Evolutionary conservation across 2,113 vertebrate genomes (phyloP).

Genomic region (Capreolus pygargus): DNA sequence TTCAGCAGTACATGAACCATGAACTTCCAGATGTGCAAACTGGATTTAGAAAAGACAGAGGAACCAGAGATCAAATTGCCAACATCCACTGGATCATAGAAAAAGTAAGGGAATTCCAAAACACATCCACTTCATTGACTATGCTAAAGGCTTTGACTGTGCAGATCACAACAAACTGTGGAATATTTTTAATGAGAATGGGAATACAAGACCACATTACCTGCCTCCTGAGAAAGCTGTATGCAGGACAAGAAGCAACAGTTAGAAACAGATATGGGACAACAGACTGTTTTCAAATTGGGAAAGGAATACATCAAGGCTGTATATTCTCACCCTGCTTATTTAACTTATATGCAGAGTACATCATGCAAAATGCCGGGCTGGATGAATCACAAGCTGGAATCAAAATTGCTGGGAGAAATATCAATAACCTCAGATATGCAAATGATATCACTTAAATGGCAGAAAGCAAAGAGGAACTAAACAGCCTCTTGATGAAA

Average conservation of each 20-base stretch:
- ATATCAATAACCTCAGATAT: neutral
- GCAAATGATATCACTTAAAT: neutral
- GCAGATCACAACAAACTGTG: neutral
- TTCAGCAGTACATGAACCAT: neutral
- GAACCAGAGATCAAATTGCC: neutral
- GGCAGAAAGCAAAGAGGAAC: neutral
- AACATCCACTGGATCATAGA: neutral
- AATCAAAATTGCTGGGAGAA: neutral
- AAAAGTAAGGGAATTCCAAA: neutral
- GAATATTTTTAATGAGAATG: neutral
- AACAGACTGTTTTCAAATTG: neutral
- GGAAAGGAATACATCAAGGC: neutral
- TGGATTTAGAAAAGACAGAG: neutral
- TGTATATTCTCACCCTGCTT: neutral
- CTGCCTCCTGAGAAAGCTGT: neutral
- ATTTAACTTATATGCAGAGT: neutral
- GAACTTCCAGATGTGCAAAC: neutral
- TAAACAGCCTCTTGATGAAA: neutral
- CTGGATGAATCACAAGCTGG: neutral
- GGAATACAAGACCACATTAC: neutral
- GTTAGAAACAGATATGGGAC: neutral
- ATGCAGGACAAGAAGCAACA: neutral
- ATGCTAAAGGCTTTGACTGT: neutral
- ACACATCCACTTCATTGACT: neutral
- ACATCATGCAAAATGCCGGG: neutral